phyloP scores from a whole-genome alignment of 2,797 vertebrate species.

The Cryptoblepharus egeriae region DNA sequence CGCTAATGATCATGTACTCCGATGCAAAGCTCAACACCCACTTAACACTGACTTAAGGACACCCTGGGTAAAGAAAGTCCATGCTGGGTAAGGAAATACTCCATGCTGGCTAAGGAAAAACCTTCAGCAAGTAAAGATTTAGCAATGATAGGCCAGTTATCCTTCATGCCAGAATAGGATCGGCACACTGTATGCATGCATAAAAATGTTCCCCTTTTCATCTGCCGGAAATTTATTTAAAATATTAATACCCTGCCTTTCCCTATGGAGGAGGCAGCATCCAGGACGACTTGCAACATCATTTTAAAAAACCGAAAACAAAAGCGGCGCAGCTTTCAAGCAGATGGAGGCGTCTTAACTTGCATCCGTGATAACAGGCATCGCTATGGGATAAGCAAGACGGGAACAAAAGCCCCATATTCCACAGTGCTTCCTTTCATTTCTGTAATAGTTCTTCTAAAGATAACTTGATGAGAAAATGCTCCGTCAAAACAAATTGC shows the following conservation, averaged over 20 bases:
- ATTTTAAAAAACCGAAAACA: not conserved
- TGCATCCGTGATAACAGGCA: conserved; percentile 19
- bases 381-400: not conserved
- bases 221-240: not conserved
- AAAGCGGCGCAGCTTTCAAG: conserved; percentile 25
- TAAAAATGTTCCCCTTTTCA: no score
- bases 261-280: no score
- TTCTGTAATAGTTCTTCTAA: no score
- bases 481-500: not conserved
- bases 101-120: not conserved
- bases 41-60: no score
- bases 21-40: no score
- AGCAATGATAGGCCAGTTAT: not conserved
- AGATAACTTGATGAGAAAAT: not conserved
- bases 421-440: not conserved
- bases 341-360: conserved; percentile 1
- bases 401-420: not conserved
- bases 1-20: no score
- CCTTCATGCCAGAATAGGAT: not conserved
- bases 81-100: no score
- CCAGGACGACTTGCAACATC: no score
- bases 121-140: not conserved
- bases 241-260: no score
- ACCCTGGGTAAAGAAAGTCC: no score
- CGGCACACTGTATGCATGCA: not conserved